A percentile compares a stretch with the other conserved stretches of the same genome.
Evolutionary conservation across 1,140 invertebrate genomes (phyloP).

Genomic region (Pseudomyrmex concolor): DNA sequence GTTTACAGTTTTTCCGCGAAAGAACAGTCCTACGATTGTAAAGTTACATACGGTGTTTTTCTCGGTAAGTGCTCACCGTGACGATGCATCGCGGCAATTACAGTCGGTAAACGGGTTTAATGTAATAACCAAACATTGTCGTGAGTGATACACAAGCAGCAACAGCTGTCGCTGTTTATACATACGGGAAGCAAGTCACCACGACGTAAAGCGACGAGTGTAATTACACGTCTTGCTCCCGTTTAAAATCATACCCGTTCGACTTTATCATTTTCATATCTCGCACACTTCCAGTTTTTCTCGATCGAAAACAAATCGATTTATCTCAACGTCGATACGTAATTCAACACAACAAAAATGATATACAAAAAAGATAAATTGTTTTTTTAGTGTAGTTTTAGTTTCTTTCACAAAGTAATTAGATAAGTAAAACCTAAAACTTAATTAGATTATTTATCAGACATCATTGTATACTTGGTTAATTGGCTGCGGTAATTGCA

Average conservation of each 20-base stretch:
- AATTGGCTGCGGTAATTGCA: constrained; percentile 39
- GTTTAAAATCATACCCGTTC: constrained; percentile 61
- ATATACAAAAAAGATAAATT: too few relatives aligned
- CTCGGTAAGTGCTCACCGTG: constrained; percentile 33
- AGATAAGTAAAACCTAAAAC: background rate
- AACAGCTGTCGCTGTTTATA: constrained; percentile 31
- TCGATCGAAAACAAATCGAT: constrained; percentile 12
- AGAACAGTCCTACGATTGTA: background rate
- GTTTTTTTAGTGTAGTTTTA: too few relatives aligned
- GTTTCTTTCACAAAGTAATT: background rate
- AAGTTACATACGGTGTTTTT: constrained; percentile 33
- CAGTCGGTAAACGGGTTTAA: constrained; percentile 46
- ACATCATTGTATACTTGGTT: constrained; percentile 4
- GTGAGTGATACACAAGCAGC: constrained; percentile 36
- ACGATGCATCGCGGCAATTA: constrained; percentile 50
- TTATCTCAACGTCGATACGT: background rate
- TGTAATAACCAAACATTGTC: constrained; percentile 62
- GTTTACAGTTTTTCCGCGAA: constrained; percentile 16
- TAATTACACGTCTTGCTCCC: constrained; percentile 64
- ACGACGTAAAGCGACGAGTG: constrained; percentile 47
- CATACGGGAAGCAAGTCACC: constrained; percentile 44
- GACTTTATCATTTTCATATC: constrained; percentile 48
- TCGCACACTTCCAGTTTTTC: background rate
- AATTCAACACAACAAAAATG: too few relatives aligned
- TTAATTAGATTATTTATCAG: constrained; percentile 51